Evolutionary conservation across 2,113 vertebrate genomes (phyloP).

Genomic region (Seriola aureovittata): DNA sequence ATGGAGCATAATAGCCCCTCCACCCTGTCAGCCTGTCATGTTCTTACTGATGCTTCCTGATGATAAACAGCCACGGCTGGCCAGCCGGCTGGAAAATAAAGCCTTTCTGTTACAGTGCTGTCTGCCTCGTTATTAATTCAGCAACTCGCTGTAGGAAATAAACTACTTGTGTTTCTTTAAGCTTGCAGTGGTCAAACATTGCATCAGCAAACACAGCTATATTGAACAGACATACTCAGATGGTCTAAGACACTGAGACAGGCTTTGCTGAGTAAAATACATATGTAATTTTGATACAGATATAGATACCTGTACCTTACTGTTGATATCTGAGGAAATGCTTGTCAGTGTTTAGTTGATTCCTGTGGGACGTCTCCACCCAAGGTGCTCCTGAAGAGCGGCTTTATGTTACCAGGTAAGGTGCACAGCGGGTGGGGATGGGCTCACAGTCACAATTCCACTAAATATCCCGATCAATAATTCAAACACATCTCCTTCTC

Average conservation of each 20-base stretch:
- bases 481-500: constrained; percentile 61
- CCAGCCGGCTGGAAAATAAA: constrained; percentile 47
- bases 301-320: not conserved
- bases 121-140: constrained; percentile 65
- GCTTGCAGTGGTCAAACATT: constrained; percentile 38
- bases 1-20: constrained; percentile 16
- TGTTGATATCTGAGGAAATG: constrained; percentile 28
- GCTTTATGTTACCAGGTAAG: constrained; percentile 63
- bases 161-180: constrained; percentile 52
- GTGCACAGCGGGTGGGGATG: not conserved
- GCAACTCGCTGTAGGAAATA: constrained; percentile 41
- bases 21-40: constrained; percentile 20
- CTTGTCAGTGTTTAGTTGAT: constrained; percentile 1
- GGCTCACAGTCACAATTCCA: constrained; percentile 38
- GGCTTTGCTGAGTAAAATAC: constrained; percentile 13
- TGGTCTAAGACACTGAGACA: not conserved
- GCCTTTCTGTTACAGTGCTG: constrained; percentile 37
- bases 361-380: constrained; percentile 38
- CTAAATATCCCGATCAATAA: constrained; percentile 71
- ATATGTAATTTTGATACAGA: not conserved
- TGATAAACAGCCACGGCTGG: constrained; percentile 28
- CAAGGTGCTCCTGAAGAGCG: constrained; percentile 31
- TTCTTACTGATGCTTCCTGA: constrained; percentile 18
- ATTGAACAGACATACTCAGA: not conserved
- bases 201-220: constrained; percentile 35